Percentiles rank a stretch among this genome's conserved stretches.
Conservation (phyloP, 2,888 invertebrate genomes). For the Rhagium mordax region DNA sequence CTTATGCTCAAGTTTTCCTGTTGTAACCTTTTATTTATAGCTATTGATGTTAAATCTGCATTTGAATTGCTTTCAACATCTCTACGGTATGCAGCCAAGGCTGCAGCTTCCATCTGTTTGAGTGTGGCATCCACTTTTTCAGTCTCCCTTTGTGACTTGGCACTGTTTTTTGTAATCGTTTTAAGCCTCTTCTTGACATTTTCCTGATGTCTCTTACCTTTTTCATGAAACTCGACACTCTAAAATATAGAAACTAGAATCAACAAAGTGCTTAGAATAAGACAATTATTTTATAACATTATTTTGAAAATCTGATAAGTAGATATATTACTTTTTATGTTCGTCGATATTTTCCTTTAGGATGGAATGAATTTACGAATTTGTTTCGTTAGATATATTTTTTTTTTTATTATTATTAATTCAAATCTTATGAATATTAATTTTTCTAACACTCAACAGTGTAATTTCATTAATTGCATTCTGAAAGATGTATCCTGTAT, state of each 20-base stretch:
- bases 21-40: slow-evolving; percentile 64
- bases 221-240: slow-evolving; percentile 96
- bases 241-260: slow-evolving; percentile 67
- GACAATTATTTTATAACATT: no score
- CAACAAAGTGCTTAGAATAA: neutral
- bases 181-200: slow-evolving; percentile 91
- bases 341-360: no score
- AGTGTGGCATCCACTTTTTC: slow-evolving; percentile 86
- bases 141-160: slow-evolving; percentile 84
- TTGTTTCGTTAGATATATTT: no score
- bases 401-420: no score
- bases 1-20: slow-evolving; percentile 62
- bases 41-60: slow-evolving; percentile 76
- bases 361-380: no score
- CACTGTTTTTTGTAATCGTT: slow-evolving; percentile 87
- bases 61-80: slow-evolving; percentile 80
- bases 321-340: no score
- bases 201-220: slow-evolving; percentile 92
- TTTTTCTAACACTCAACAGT: no score
- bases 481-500: neutral
- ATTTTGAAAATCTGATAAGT: no score
- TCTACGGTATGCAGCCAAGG: slow-evolving; percentile 88
- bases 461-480: no score
- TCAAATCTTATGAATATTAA: no score
- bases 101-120: slow-evolving; percentile 92